phyloP scores from a whole-genome alignment of 2,797 vertebrate genomes.

The Crocidura indochinensis region DNA sequence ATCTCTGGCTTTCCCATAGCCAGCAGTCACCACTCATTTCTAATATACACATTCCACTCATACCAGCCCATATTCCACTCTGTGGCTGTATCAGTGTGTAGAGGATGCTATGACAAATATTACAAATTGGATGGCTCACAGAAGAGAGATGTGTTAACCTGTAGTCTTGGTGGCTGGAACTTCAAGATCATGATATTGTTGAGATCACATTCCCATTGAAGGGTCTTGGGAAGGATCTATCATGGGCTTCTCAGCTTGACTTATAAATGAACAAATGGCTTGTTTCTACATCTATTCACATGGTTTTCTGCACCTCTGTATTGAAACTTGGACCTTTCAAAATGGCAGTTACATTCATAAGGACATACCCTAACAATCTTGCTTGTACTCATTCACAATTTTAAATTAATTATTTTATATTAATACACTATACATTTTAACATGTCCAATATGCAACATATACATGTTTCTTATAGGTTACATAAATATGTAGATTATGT shows the following conservation, averaged over 20 bases:
- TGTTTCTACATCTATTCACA: neutral
- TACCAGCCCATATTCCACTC: no score
- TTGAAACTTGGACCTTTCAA: neutral
- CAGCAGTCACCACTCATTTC: neutral
- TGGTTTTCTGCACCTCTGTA: neutral
- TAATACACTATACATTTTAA: no score
- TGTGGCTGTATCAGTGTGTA: rapidly evolving
- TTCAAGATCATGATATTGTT: neutral
- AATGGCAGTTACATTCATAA: neutral
- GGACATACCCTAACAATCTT: neutral
- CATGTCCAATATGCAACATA: no score
- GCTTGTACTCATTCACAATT: neutral
- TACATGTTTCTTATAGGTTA: no score
- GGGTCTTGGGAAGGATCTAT: neutral
- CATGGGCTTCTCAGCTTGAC: neutral
- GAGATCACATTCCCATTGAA: neutral
- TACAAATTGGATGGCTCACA: neutral
- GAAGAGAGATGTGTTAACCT: no score
- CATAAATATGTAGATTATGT: no score
- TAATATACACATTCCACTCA: neutral
- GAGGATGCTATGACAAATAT: no score
- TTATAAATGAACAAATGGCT: neutral
- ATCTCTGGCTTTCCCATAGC: neutral
- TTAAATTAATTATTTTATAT: no score
- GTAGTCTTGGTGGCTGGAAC: neutral